Base-by-base conservation (phyloP, 1,140 invertebrate species). In the Brachionus angularis region DNA sequence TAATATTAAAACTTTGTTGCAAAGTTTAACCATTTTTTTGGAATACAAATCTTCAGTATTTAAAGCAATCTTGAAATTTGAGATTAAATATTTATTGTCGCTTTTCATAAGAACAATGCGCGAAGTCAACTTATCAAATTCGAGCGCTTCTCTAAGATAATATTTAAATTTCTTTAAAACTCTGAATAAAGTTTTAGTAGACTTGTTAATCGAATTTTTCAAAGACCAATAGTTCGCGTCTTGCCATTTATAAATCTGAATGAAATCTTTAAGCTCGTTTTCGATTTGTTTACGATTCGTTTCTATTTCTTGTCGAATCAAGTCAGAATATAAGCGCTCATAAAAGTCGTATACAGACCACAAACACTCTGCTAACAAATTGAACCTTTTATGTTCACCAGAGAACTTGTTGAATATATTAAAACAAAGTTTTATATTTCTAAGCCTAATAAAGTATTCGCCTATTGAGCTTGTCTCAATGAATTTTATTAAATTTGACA, bases 161-260 rank as follows among this genome's bases (percentile, higher is more conserved):
- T 10, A 1, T 27, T 44, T 50, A 25, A 44, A 70, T 39, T 70
- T 70, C 39, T 44, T 50, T 2, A 70, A 42, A 10, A 27, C 31
- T 10, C 46, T 21, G 5, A 70, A 42, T 34, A 70, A 53, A 25
- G 25, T 27, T 3, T 33, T 27, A 52, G 50, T 50, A 10, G 47
- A 70, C 29, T 70, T 70, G 18, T 27, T 25, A 5, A 53, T 36
- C 0, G 67, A 50, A 23, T 70, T 42, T 18, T 70, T 70, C 16
- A 70, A 23, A 14, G 67, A 70, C 46, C 46, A 70, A 29, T 70
- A 70, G 29, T 33, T 70, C 5, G 67, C 31, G n/a, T 70, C 47
- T 18, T 70, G 46, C 67, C 67, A 70, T 23, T 44, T 29, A 29
- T 52, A 50, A 25, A 70, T 70, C n/a, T 18, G 14, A 8, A 70